Evolutionary conservation across 1,140 invertebrate species (phyloP).

Genomic region (Maconellicoccus hirsutus): DNA sequence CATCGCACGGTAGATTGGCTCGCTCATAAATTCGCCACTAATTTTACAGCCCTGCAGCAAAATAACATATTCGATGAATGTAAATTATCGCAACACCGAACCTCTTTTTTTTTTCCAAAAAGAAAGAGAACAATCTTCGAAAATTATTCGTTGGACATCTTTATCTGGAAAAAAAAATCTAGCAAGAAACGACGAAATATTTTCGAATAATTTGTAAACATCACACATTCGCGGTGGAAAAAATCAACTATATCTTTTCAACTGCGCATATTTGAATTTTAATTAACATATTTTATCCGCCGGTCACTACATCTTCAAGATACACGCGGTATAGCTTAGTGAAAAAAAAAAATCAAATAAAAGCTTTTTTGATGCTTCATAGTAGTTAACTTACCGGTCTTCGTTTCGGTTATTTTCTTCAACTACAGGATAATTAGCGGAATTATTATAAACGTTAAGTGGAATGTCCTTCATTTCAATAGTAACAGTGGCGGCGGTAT

Average conservation of each 20-base stretch:
- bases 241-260: neutral
- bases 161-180: no score
- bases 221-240: neutral
- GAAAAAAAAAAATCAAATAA: neutral
- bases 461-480: constrained; percentile 47
- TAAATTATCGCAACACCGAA: no score
- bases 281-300: constrained; percentile 2
- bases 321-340: neutral
- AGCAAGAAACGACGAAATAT: neutral
- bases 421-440: constrained; percentile 16
- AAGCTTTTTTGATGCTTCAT: neutral
- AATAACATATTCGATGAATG: no score
- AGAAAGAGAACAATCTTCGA: no score
- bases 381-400: neutral
- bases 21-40: no score
- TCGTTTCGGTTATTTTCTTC: neutral
- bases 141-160: no score
- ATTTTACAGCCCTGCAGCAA: no score
- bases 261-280: neutral
- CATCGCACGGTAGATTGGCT: no score
- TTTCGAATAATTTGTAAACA: neutral
- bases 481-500: constrained; percentile 73
- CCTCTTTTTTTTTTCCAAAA: no score
- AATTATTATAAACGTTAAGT: neutral
- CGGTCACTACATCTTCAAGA: neutral